Conservation (phyloP, 2,113 vertebrate genomes). For the Lepisosteus oculatus region DNA sequence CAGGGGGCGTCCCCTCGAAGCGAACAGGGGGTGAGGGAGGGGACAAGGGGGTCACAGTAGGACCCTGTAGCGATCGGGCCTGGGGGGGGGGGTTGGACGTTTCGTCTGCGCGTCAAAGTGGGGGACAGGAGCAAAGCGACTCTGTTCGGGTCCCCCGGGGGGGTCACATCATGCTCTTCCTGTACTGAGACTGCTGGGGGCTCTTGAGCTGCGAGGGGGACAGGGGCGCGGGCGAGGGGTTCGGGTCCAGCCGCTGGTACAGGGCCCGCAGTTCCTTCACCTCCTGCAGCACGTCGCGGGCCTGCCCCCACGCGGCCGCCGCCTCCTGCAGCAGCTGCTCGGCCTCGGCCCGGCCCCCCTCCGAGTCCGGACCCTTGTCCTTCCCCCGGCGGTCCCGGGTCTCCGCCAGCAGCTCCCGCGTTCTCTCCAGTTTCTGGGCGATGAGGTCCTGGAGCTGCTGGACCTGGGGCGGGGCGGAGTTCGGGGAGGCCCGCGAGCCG, state of each 20-base stretch:
- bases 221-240: constrained; percentile 43
- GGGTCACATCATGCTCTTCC: constrained; percentile 63
- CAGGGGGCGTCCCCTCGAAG: no score
- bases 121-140: no score
- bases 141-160: no score
- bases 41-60: neutral
- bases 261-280: constrained; percentile 79
- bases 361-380: constrained; percentile 59
- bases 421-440: constrained; percentile 82
- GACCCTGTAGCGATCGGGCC: neutral
- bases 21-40: no score
- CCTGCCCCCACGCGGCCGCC: constrained; percentile 76
- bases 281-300: constrained; percentile 82
- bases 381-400: constrained; percentile 63
- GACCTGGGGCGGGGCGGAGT: constrained; percentile 42
- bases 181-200: constrained; percentile 61
- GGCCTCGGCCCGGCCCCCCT: constrained; percentile 71
- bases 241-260: constrained; percentile 74
- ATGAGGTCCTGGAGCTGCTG: constrained; percentile 81
- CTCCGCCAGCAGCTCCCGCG: constrained; percentile 80
- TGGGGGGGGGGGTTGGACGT: neutral
- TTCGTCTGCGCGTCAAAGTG: no score
- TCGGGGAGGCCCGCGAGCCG: constrained; percentile 22
- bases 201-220: constrained; percentile 41
- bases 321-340: constrained; percentile 84